These are phyloP conservation scores for Malurus melanocephalus DNA, from an alignment of 2,113 vertebrate genomes.

Conservation along the genomic window DNA sequence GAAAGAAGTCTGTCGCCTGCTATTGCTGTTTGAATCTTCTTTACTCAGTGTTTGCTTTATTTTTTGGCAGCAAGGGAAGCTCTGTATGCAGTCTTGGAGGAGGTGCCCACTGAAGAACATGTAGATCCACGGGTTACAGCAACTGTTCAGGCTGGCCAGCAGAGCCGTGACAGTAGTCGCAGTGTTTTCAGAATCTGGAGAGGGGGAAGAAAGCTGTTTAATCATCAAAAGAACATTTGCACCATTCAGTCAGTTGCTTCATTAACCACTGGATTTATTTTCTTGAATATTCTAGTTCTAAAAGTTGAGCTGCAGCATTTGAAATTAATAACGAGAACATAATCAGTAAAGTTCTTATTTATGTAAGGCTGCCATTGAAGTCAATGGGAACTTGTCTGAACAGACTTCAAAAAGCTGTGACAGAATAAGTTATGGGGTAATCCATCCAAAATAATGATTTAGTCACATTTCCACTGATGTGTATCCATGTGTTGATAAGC, in stretches of 20 bases:
- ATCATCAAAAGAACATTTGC: neutral
- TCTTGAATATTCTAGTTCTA: neutral
- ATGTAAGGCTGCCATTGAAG: neutral
- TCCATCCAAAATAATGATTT: neutral
- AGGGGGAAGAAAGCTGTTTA: neutral
- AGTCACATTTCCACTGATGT: neutral
- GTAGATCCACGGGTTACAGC: constrained; percentile 98
- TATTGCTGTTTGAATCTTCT: constrained; percentile 88
- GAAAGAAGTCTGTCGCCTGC: constrained; percentile 82
- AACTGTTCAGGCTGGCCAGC: constrained; percentile 93
- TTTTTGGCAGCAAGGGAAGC: constrained; percentile 80
- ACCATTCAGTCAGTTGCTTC: neutral
- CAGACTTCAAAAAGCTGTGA: neutral
- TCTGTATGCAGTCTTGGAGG: constrained; percentile 86
- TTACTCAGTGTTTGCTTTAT: constrained; percentile 74
- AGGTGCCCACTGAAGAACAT: constrained; percentile 98
- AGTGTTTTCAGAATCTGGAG: constrained; percentile 88
- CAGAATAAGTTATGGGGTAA: neutral
- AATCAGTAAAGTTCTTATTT: neutral
- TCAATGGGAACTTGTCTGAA: neutral
- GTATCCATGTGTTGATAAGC: neutral
- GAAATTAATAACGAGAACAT: neutral
- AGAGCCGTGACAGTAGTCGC: constrained; percentile 87
- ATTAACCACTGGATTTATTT: neutral
- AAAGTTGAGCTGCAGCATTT: neutral